Evolutionary conservation across 2,888 invertebrate genomes (phyloP).

Genomic region (Drosophila limbata): DNA sequence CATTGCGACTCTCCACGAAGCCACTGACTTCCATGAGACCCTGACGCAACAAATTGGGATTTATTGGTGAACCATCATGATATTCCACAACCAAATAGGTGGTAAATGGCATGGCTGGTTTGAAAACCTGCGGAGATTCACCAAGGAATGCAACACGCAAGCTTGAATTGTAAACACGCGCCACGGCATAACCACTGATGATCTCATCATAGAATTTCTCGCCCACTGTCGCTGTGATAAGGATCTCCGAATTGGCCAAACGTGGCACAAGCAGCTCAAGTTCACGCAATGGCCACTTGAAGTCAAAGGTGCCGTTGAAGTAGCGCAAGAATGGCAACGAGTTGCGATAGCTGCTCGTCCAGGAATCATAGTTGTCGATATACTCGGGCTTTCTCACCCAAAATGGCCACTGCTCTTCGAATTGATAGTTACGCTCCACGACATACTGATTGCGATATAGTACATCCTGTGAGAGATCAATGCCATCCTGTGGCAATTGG

Average conservation of each 20-base stretch:
- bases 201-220: conserved; percentile 93
- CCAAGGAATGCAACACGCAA: conserved; percentile 94
- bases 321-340: conserved; percentile 90
- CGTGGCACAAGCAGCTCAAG: conserved; percentile 87
- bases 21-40: conserved; percentile 90
- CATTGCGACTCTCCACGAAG: conserved; percentile 87
- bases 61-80: conserved; percentile 94
- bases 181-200: conserved; percentile 94
- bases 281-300: conserved; percentile 94
- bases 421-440: conserved; percentile 91
- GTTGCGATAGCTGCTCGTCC: conserved; percentile 86
- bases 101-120: conserved; percentile 96
- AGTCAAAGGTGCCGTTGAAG: conserved; percentile 95
- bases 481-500: conserved; percentile 65
- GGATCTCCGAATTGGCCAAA: conserved; percentile 90
- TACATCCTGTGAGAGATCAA: conserved; percentile 70
- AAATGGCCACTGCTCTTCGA: conserved; percentile 92
- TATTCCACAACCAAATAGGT: conserved; percentile 95
- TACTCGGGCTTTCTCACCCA: conserved; percentile 90
- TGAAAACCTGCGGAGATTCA: conserved; percentile 96
- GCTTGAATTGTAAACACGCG: conserved; percentile 95
- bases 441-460: conserved; percentile 87
- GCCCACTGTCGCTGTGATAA: conserved; percentile 94
- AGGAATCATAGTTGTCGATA: conserved; percentile 83
- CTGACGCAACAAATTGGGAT: conserved; percentile 87